Base-by-base conservation (phyloP, 2,888 invertebrate species). In the Athalia rosae region DNA sequence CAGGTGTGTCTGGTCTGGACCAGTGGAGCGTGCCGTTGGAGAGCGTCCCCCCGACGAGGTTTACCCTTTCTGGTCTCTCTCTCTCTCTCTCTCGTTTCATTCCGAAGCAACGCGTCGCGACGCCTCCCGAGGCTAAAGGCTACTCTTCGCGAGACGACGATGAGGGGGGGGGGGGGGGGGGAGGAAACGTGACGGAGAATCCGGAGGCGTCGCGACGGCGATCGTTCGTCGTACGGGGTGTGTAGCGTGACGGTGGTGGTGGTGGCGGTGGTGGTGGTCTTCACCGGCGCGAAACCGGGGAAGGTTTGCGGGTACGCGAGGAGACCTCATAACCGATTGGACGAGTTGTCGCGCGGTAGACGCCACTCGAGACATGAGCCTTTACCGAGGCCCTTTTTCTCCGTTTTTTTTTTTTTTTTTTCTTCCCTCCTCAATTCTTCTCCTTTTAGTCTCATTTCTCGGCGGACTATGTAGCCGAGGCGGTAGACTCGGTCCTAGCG, bases 1-100 rank as follows among this genome's bases (percentile, higher is more conserved):
- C 83, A 84, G 85, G 85, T 84, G 85, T 84, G 87, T 87, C 87
- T 86, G 85, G 86, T 88, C 84, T 87, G 87, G 86, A 82, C 84
- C 86, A 87, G 81, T 87, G 88, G 86, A 87, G 88, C 88, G 87
- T 84, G 83, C 74, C 28, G 74, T 28, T 28, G 28, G 41, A 59
- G 47, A 47, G 61, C 62, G 48, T 47, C 47, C n/a, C 50, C 8
- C 48, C 67, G n/a, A 45, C 59, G 62, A 28, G 62, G 74, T 62
- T 59, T 28, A 61, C 48, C 61, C 74, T 59, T 61, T 48, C 41
- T 41, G 48, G n/a, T 74, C 59, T 62, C 48, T 71, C 71, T 56
- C 67, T 50, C 53, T 67, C 11, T 50, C 28, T 41, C 11, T 28
- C 8, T 58, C 71, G 50, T 43, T 50, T 56, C 71, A 28, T 28